Evolutionary conservation across 2,113 vertebrate genomes (phyloP), one percentile per base, ranked within the genome.

Genomic region (Acanthochromis polyacanthus): DNA sequence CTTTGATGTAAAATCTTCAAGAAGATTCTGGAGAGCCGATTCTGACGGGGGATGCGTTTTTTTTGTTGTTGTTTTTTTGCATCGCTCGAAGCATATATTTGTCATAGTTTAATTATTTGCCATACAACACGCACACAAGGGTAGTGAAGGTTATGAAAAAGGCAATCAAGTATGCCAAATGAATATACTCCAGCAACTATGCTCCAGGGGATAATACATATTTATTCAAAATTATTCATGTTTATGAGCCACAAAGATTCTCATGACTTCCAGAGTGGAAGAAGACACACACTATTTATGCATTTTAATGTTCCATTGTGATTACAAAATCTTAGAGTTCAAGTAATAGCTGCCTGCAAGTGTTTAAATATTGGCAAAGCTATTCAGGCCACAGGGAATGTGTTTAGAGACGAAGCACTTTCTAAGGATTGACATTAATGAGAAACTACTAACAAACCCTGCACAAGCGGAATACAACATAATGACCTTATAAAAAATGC

Each of bases 201-300:
- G 82, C 90, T 89, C 70, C 56, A 10, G 85, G 90, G 80, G 71
- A 88, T 81, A 92, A 91, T 87, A 75, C 83, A 88, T 89, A 92
- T 91, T 91, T 87, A 90, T 90, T 88, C 74, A 80, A 86, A 91
- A 82, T 83, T 83, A 89, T 89, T 88, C 80, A 67, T 87, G 83
- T 89, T 91, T 78, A 90, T 81, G 80, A 77, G 84, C 72, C 81
- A 77, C 78, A 69, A 76, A 89, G 82, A 84, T 91, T 81, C 58
- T 80, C 76, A 63, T 78, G 78, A 84, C 74, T 86, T 73, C 59
- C 64, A 46, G 58, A 76, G 70, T 81, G 75, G 84, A 86, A 82
- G 57, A 55, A 77, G 60, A 88, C 72, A 78, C 72, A 82, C 56
- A 75, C 62, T 71, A 52, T 88, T 84, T 76, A 81, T 88, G 71